Conservation (phyloP, 2,888 invertebrate species). For the Cyclophora punctaria region DNA sequence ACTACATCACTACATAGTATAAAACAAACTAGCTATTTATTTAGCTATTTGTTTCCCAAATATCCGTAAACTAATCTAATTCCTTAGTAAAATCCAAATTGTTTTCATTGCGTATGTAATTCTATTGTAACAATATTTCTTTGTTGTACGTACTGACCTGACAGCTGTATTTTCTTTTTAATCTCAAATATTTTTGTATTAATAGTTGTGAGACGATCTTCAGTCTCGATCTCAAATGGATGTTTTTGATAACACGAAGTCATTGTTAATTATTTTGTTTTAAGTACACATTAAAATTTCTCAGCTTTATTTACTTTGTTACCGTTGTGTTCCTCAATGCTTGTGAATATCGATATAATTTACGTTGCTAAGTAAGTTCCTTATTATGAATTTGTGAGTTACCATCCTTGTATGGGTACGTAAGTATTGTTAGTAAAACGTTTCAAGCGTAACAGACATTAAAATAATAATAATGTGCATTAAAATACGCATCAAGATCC, state of each 20-base stretch:
- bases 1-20: no score
- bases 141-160: slow-evolving; percentile 68
- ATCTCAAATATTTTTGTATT: slow-evolving; percentile 88
- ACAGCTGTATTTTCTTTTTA: slow-evolving; percentile 89
- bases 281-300: background rate
- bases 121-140: no score
- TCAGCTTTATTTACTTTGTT: background rate
- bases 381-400: no score
- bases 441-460: background rate
- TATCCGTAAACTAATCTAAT: background rate
- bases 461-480: background rate
- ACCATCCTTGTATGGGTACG: no score
- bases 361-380: background rate
- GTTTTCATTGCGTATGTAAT: no score
- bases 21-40: background rate
- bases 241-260: slow-evolving; percentile 65
- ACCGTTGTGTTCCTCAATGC: background rate
- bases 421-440: background rate
- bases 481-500: background rate
- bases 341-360: background rate
- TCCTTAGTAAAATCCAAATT: no score
- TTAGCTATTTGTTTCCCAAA: background rate
- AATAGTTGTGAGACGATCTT: slow-evolving; percentile 74
- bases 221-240: slow-evolving; percentile 66
- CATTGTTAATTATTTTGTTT: slow-evolving; percentile 28